Base-by-base conservation (phyloP, 2,113 vertebrate species). In the Sorex fumeus region DNA sequence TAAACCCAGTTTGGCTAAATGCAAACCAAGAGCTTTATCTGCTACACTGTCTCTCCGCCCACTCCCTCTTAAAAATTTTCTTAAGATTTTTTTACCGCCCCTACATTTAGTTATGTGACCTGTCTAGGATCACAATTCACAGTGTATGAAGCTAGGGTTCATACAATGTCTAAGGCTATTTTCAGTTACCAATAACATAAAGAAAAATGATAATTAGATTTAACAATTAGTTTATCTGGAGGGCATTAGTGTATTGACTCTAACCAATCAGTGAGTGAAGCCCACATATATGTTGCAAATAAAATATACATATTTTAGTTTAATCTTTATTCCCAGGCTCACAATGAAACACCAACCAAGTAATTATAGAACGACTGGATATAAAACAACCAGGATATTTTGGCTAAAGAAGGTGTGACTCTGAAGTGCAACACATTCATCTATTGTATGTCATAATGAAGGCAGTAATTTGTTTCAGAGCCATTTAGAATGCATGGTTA, bases 391-490 rank as follows among this genome's bases (percentile, higher is more conserved):
- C 85, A 76, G 62, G 50, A 86, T 86, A 91, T 95, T 97, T 96
- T 95, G 96, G 88, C 86, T 96, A 88, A 97, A 96, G 93, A 96
- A 95, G 88, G 88, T 91, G 90, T 95, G 93, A 84, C 75, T 96
- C 95, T 93, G 60, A 91, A 94, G 81, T 94, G 80, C 81, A 96
- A 97, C 47, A 70, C 62, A 94, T 84, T 96, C 95, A 88, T 96
- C 96, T 95, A 82, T 43, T 95, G 90, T 94, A 91, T 95, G 91
- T 94, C 95, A 95, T 93, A 94, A 97, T 60, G 96, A 96, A 96
- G 93, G 84, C 94, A 92, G 95, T 95, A 96, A 98, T 97, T 98
- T 96, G 96, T 97, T 96, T 91, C 93, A 96, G 93, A 92, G 93
- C 34, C 85, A 83, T 92, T 97, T 84, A 93, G 60, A 95, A 95